These are phyloP conservation scores for Lithobates pipiens DNA, from an alignment of 2,797 vertebrate genomes.

Conservation along the genomic window DNA sequence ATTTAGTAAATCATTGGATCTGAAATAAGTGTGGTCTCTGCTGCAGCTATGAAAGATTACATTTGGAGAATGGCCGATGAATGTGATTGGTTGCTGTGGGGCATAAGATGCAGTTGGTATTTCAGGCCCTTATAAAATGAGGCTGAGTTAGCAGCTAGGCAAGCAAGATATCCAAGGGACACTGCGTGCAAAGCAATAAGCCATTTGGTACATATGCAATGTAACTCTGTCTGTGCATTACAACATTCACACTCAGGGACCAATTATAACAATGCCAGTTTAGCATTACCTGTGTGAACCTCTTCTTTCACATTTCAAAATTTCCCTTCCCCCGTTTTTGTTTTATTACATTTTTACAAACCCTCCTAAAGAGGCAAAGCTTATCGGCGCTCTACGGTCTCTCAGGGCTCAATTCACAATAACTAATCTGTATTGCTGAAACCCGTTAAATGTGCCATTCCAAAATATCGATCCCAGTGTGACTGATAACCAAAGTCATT, in stretches of 20 bases:
- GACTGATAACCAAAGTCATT: background rate
- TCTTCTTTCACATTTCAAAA: rapidly evolving
- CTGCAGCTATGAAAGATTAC: background rate
- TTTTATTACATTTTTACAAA: constrained; percentile 10
- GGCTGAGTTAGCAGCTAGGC: background rate
- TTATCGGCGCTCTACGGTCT: background rate
- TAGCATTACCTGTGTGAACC: background rate
- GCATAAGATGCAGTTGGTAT: background rate
- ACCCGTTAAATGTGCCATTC: background rate
- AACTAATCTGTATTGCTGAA: background rate
- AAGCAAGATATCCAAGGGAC: background rate
- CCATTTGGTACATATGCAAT: constrained; percentile 34
- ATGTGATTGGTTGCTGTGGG: background rate
- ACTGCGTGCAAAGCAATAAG: constrained; percentile 21
- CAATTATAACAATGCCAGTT: constrained; percentile 30
- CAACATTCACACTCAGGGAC: constrained; percentile 43
- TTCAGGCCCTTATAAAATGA: background rate
- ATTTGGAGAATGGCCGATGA: background rate
- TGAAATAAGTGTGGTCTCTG: too few species aligned
- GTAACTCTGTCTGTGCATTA: background rate
- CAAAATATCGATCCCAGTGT: constrained; percentile 10
- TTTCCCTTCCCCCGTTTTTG: constrained; percentile 27
- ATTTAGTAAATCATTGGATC: too few species aligned
- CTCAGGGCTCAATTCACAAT: constrained; percentile 13
- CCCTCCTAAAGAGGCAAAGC: constrained; percentile 5